These are phyloP conservation scores for Achatina immaculata DNA, from an alignment of 1,140 invertebrate species.

Conservation along the genomic window DNA sequence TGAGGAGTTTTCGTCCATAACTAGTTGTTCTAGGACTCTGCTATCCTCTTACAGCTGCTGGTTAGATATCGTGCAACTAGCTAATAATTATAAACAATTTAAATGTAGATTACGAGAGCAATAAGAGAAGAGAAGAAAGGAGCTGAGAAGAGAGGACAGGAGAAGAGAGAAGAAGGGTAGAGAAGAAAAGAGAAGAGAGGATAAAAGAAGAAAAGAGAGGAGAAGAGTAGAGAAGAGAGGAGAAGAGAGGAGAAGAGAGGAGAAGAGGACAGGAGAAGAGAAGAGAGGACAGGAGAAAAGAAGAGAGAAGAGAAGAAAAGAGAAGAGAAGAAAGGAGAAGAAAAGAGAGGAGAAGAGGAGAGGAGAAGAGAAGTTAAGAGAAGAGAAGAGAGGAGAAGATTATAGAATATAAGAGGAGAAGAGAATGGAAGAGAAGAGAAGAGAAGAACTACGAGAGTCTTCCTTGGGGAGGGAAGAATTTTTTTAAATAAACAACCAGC, in stretches of 20 bases:
- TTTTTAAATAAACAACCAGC: no score
- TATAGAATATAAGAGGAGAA: no score
- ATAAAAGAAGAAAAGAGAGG: conserved; percentile 4
- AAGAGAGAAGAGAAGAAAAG: no score
- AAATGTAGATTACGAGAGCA: no score
- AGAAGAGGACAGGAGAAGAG: no score
- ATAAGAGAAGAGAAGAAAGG: no score
- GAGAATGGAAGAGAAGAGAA: no score
- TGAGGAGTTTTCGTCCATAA: not conserved
- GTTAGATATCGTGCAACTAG: not conserved
- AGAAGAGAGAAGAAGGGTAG: not conserved
- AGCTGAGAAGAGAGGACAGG: no score
- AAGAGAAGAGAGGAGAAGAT: not conserved
- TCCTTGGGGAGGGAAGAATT: no score
- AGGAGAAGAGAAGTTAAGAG: not conserved
- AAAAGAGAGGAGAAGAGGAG: conserved; percentile 16
- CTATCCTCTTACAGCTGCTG: not conserved
- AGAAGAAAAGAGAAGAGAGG: not conserved
- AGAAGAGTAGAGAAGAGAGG: conserved; percentile 5
- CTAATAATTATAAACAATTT: not conserved
- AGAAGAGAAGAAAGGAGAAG: not conserved
- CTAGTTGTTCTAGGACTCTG: not conserved
- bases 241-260: not conserved
- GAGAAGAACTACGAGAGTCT: no score
- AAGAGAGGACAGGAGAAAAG: no score